A percentile compares a stretch with the other conserved stretches of the same genome.
These are phyloP conservation scores for Melipona beecheii DNA, from an alignment of 2,888 invertebrate species.

Conservation along the genomic window DNA sequence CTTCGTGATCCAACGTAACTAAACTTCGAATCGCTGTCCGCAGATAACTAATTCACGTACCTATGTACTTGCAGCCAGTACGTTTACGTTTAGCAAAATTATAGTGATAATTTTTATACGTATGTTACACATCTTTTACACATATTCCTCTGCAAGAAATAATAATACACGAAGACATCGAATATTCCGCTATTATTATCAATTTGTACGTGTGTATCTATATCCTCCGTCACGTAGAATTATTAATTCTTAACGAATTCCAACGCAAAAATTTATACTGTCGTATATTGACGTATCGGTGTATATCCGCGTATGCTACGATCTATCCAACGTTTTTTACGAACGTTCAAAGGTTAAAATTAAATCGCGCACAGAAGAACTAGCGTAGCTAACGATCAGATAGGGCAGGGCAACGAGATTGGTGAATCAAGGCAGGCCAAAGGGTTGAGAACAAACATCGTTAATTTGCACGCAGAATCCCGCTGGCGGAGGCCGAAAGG, in stretches of 20 bases:
- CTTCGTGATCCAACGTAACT: background rate
- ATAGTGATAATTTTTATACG: background rate
- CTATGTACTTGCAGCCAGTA: background rate
- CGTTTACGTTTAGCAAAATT: background rate
- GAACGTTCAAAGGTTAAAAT: constrained; percentile 5
- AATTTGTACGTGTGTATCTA: background rate
- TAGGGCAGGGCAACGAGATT: constrained; percentile 36
- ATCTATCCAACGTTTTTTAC: background rate
- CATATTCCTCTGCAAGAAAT: background rate
- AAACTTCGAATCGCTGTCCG: background rate
- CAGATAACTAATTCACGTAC: background rate
- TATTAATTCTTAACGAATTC: background rate
- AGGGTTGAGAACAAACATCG: constrained; percentile 82
- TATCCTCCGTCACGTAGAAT: background rate
- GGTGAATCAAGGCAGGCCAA: constrained; percentile 66
- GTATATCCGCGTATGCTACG: background rate
- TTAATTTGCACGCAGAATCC: constrained; percentile 81
- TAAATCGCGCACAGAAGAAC: constrained; percentile 22
- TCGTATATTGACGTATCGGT: too few relatives aligned
- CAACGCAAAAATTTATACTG: background rate
- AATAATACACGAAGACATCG: background rate
- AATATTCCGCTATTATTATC: background rate
- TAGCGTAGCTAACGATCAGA: background rate
- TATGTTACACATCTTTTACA: background rate
- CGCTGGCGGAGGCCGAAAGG: constrained; percentile 80